Evolutionary conservation across 2,888 invertebrate genomes (phyloP), one percentile per base, ranked within the genome.

Genomic region (Oxystoma pomonae): DNA sequence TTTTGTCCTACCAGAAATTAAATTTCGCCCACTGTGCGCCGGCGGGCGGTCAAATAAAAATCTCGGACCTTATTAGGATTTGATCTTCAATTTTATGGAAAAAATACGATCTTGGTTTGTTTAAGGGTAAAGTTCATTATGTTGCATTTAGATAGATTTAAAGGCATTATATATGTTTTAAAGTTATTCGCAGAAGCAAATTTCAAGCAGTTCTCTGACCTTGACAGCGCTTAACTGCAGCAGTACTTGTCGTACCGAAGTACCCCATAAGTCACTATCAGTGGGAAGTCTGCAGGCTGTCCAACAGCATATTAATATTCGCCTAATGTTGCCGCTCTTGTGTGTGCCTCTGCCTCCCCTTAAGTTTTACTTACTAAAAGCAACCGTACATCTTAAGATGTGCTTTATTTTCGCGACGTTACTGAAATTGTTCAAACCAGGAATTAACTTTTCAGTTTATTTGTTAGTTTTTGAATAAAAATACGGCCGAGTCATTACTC

Each of bases 271-370:
- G 73, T 76, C 74, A 77, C 70, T 74, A 76, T 70, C 77, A 75
- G 76, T 75, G 74, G 77, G 76, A 76, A 75, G 75, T 73, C 73
- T 73, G 73, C 72, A 69, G 63, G 74, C 73, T 64, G 74, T 74
- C 71, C 72, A 74, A 73, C 72, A 72, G 71, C 71, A 73, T 73
- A 75, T 75, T 74, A 74, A 74, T 74, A 74, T 74, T 74, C 71
- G 67, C 68, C 71, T 74, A 74, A 74, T 72, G 71, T 3, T 71
- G 69, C 70, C 70, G 69, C 70, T 65, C 5, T 69, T 65, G 66
- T 68, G 68, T 67, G 66, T 64, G 68, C 67, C 67, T 69, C 66
- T 63, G 66, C 65, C 64, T 59, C 56, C 67, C 63, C 67, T 65
- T 61, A 35, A 35, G 35, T 35, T 62, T 62, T 67, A 65, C 61